Evolutionary conservation across 2,113 vertebrate species (phyloP).

Genomic region (Ptychochromis oligacanthus): DNA sequence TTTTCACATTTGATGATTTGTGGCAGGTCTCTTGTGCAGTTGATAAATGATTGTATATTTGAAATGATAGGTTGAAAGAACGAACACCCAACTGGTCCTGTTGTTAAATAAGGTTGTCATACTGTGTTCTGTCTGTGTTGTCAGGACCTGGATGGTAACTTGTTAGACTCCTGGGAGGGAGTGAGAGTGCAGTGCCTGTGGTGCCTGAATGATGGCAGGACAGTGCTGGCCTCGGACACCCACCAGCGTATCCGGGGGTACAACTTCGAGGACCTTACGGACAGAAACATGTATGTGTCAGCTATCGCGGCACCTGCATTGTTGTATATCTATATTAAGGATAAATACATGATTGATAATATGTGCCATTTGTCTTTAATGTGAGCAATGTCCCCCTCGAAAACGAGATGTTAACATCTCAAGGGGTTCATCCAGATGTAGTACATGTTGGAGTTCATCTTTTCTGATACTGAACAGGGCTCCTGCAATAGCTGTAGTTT

Average conservation of each 20-base stretch:
- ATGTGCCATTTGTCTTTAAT: not conserved
- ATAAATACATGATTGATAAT: not conserved
- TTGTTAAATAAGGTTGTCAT: not conserved
- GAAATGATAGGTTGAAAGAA: not conserved
- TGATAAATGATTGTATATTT: not conserved
- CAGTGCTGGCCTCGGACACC: constrained; percentile 96
- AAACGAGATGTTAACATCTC: not conserved
- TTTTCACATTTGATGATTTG: not conserved
- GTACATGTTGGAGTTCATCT: not conserved
- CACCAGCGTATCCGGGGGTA: constrained; percentile 98
- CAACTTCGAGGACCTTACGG: constrained; percentile 99
- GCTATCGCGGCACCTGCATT: rapidly evolving
- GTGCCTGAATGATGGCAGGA: constrained; percentile 96
- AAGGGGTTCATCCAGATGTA: not conserved
- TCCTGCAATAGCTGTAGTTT: not conserved
- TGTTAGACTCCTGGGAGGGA: constrained; percentile 98
- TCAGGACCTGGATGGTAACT: constrained; percentile 97
- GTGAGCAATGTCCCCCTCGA: too few relatives aligned
- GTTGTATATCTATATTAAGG: not conserved
- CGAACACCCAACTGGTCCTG: not conserved
- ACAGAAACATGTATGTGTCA: constrained; percentile 94
- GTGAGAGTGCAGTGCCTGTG: constrained; percentile 98
- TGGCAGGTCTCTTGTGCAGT: not conserved
- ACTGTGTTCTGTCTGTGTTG: constrained; percentile 34
- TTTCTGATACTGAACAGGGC: not conserved